These are phyloP conservation scores for Bergia sp. DNA, from an alignment of 92 coral and sea anemone species.

Conservation along the genomic window DNA sequence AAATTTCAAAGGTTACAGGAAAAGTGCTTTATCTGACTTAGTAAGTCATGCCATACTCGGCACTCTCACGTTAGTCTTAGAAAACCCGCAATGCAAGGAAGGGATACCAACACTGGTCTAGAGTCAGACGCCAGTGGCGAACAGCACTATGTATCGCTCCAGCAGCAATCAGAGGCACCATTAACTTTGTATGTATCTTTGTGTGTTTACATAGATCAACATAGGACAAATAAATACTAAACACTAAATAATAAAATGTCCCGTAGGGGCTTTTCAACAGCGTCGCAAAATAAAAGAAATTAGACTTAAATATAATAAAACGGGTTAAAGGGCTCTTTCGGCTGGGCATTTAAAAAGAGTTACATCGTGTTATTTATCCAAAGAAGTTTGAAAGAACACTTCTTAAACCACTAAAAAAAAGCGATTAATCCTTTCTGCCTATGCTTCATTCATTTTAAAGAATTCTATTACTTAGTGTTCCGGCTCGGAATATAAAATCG, in stretches of 20 bases:
- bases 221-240: background rate
- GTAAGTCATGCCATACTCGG: background rate
- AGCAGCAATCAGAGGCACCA: conserved; percentile 8
- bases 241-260: background rate
- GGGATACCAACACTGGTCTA: background rate
- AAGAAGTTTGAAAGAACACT: too few species aligned
- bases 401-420: too few species aligned
- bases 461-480: too few species aligned
- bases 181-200: conserved; percentile 33
- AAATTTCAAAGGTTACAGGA: background rate
- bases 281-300: background rate
- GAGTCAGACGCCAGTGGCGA: conserved; percentile 2
- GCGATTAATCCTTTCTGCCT: too few species aligned
- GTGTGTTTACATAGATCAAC: conserved; percentile 4
- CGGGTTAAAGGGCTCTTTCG: too few species aligned
- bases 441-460: too few species aligned
- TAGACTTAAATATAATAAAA: background rate
- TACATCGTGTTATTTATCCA: too few species aligned
- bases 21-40: background rate
- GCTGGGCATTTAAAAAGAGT: too few species aligned
- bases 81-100: conserved; percentile 24
- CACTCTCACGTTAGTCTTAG: conserved; percentile 19
- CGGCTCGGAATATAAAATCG: too few species aligned
- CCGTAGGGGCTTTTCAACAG: too few species aligned
- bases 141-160: background rate